phyloP scores from a whole-genome alignment of 2,888 invertebrate genomes.

The Lepidochrysops patricia region DNA sequence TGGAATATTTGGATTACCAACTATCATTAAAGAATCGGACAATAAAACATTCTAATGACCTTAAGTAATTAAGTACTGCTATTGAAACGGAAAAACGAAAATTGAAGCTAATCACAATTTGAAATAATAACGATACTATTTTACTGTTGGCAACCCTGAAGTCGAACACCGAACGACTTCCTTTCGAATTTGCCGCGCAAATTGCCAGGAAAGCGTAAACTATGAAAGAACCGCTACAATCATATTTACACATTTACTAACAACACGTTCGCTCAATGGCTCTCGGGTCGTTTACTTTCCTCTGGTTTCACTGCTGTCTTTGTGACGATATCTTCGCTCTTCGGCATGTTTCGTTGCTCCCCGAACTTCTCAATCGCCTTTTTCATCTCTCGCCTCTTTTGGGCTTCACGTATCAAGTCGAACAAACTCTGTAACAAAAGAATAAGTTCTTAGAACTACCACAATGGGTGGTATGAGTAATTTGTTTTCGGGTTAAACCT shows the following conservation, averaged over 20 bases:
- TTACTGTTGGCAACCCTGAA: slow-evolving; percentile 15
- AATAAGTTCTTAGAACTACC: neutral
- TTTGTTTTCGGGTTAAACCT: neutral
- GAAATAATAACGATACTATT: neutral
- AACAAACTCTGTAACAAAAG: slow-evolving; percentile 54
- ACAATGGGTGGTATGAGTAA: slow-evolving; percentile 4
- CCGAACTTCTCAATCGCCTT: slow-evolving; percentile 42
- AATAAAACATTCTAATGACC: neutral
- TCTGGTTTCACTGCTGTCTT: slow-evolving; percentile 32
- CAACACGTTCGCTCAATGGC: slow-evolving; percentile 40
- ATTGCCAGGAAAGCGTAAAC: slow-evolving; percentile 31
- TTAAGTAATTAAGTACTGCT: neutral
- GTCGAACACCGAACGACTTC: slow-evolving; percentile 22
- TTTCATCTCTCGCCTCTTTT: slow-evolving; percentile 54
- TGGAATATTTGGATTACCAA: slow-evolving; percentile 11
- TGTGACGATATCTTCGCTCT: slow-evolving; percentile 46
- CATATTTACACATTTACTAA: slow-evolving; percentile 31
- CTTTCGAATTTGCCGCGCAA: slow-evolving; percentile 30
- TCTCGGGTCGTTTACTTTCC: slow-evolving; percentile 51
- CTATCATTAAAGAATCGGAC: neutral
- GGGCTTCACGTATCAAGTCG: slow-evolving; percentile 62
- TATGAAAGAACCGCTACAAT: slow-evolving; percentile 18
- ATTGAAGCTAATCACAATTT: neutral
- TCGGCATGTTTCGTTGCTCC: slow-evolving; percentile 36
- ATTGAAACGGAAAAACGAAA: neutral